Evolutionary conservation across 2,888 invertebrate genomes (phyloP), one percentile per base, ranked within the genome.

Genomic region (Suillia variegata): DNA sequence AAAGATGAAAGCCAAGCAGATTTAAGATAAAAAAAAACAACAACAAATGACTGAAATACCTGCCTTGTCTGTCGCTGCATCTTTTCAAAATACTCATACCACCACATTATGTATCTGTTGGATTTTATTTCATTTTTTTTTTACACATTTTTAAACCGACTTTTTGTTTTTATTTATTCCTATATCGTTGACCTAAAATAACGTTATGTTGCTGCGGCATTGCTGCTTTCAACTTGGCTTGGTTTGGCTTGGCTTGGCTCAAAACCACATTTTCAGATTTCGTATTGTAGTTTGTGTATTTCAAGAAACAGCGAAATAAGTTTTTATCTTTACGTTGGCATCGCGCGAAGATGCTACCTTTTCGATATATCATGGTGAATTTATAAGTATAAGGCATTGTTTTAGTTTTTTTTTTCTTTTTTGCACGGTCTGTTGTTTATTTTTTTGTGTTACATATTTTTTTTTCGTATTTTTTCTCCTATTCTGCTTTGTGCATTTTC

Each of bases 111-210:
- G 45, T 45, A 45, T 17, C 3, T 38, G 38, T n/a, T 38, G n/a
- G 38, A 13, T 38, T 5, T 38, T 38, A 13, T 38, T 38, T 5
- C n/a, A 38, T 8, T 38, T 38, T 4, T n/a, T n/a, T 13, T 26
- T 38, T 45, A 8, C 17, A 13, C 18, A 8, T 45, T 45, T 45
- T 45, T 38, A 26, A 26, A n/a, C 31, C 48, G 48, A 15, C n/a
- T 31, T 1, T 49, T 5, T 31, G 15, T 51, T 49, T n/a, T n/a
- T 24, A 33, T 49, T 51, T 55, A 51, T 59, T 54, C 45, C 22
- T 51, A 51, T 55, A 55, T 45, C 55, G 50, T 59, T 59, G 59
- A 59, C 55, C 55, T 59, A 47, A 59, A 59, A 55, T 55, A 54
- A 47, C 54, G 59, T 33, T 59, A 55, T n/a, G 38, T 4, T 17